Evolutionary conservation across 2,888 invertebrate genomes (phyloP).

Genomic region (Cheilosia vernalis): DNA sequence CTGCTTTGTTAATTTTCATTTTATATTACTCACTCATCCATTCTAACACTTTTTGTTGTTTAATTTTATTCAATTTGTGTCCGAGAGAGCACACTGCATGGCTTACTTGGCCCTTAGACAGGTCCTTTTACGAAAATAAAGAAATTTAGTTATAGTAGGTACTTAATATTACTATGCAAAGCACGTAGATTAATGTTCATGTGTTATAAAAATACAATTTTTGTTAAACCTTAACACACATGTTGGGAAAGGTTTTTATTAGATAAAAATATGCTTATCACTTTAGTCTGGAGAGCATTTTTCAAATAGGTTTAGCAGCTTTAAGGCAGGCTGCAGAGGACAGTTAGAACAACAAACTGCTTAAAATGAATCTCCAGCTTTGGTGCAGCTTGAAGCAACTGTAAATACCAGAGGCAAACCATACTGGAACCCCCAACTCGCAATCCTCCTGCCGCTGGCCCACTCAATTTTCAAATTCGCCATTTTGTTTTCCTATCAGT

Average conservation of each 20-base stretch:
- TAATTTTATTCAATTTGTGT: constrained; percentile 74
- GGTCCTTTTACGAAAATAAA: constrained; percentile 32
- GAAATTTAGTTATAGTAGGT: neutral
- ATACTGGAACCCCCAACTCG: too few species aligned
- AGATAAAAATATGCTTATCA: neutral
- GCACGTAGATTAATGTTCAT: constrained; percentile 42
- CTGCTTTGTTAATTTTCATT: constrained; percentile 38
- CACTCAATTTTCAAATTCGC: too few species aligned
- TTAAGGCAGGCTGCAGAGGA: constrained; percentile 13
- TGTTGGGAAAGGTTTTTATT: constrained; percentile 1
- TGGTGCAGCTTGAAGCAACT: too few species aligned
- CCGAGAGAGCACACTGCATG: constrained; percentile 84
- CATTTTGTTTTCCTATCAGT: too few species aligned
- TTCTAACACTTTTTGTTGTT: constrained; percentile 11
- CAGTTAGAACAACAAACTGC: neutral
- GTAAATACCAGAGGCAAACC: too few species aligned
- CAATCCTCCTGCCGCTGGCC: too few species aligned
- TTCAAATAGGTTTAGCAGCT: neutral
- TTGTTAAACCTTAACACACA: neutral
- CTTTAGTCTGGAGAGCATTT: neutral
- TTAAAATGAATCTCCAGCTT: neutral
- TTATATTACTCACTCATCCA: constrained; percentile 28
- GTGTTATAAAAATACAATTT: neutral
- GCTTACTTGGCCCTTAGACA: constrained; percentile 78
- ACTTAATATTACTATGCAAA: neutral